phyloP scores from a whole-genome alignment of 2,113 vertebrate species.

The Poeciliopsis prolifica region DNA sequence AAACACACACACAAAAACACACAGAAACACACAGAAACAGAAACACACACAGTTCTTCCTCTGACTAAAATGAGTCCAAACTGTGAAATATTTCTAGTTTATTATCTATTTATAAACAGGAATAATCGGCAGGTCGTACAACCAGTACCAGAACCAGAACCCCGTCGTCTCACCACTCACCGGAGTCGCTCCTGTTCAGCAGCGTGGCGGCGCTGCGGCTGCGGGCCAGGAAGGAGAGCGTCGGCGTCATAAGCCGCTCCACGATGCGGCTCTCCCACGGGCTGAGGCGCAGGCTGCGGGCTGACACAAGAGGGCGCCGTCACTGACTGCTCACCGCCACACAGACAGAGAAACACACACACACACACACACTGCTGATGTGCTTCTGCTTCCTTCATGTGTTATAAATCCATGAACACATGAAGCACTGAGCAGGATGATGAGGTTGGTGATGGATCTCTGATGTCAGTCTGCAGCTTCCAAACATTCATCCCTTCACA shows the following conservation, averaged over 20 bases:
- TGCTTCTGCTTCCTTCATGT: background rate
- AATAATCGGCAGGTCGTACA: too few relatives aligned
- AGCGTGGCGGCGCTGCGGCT: conserved; percentile 93
- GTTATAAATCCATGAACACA: background rate
- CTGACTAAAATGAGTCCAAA: too few relatives aligned
- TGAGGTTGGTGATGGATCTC: background rate
- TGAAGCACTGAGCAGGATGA: background rate
- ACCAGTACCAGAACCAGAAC: too few relatives aligned
- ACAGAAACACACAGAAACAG: too few relatives aligned
- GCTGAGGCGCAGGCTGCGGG: conserved; percentile 93
- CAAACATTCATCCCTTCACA: background rate
- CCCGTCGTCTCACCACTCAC: conserved; percentile 84
- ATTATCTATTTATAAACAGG: too few relatives aligned
- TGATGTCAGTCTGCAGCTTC: background rate
- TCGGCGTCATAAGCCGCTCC: conserved; percentile 97
- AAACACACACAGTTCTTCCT: too few relatives aligned
- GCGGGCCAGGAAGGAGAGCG: conserved; percentile 93
- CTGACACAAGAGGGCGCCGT: conserved; percentile 78
- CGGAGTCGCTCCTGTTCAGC: conserved; percentile 86
- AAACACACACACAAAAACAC: too few relatives aligned
- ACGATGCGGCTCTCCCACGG: conserved; percentile 98
- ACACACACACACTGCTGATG: background rate
- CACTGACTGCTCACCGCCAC: conserved; percentile 16
- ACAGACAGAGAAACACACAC: background rate
- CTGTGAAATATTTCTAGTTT: too few relatives aligned